Base-by-base conservation (phyloP, 2,797 vertebrate genomes). In the Glossophaga mutica region DNA sequence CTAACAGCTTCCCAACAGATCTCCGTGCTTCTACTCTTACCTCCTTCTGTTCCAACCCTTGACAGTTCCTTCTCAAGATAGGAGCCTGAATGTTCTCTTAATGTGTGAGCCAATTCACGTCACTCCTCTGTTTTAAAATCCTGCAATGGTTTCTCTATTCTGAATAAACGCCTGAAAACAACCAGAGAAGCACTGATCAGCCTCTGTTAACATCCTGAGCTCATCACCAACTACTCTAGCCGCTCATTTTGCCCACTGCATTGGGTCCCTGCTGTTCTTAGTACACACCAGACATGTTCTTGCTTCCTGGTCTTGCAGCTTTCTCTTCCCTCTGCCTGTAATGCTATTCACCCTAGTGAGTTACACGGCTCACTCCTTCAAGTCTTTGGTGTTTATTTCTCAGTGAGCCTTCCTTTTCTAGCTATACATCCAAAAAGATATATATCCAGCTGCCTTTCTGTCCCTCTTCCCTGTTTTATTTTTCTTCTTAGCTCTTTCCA, bases 101-200 rank as follows among this genome's bases (percentile, higher is more conserved):
- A 57, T 59, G 39, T 65, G 4, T 44, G 90, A 76, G 21, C 37
- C 42, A 59, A 42, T 74, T 50, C 21, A 50, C 7, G 68, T 46
- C 24, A 73, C 29, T 87, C 9, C 16, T 67, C 74, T 79, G 78
- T 10, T 50, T 89, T 91, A 52, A 83, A 88, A 73, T 83, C 32
- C 34, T 85, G 34, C 16, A 84, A 37, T 19, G 42, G 87, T 15
- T 88, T 94, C 32, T 42, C 37, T 87, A 78, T 67, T 42, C 21
- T 46, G 44, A 93, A 44, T 52, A 87, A 87, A 91, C 74, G 44
- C 44, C 81, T 96, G 71, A 81, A 96, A 59, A 74, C 62, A 76
- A 79, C 34, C 22, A 84, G 34, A 8, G 18, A 74, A 42, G 73
- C 39, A 87, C 21, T 71, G 34, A 70, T 82, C 11, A 71, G 44